A percentile compares a stretch with the other conserved stretches of the same genome.
Conservation (phyloP, 2,797 vertebrate species). For the Syngnathus acus region DNA sequence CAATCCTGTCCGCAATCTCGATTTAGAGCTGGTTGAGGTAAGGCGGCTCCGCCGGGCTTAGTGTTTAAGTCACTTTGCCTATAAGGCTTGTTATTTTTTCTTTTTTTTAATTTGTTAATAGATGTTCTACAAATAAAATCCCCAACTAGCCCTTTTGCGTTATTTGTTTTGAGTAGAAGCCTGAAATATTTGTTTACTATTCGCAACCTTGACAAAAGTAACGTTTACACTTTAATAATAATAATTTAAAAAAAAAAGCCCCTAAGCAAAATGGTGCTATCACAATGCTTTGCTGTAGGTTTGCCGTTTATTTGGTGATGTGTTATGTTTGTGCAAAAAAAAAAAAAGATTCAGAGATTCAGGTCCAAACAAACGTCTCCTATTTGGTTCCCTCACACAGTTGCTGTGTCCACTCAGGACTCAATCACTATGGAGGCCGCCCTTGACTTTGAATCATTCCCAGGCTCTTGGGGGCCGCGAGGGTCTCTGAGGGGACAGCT, state of each 20-base stretch:
- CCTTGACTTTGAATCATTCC: conserved; percentile 68
- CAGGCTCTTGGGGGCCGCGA: conserved; percentile 43
- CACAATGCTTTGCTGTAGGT: no score
- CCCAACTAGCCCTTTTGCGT: neutral
- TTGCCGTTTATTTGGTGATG: no score
- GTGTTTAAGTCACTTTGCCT: neutral
- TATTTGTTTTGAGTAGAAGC: neutral
- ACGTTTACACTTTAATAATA: no score
- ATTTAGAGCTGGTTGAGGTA: neutral
- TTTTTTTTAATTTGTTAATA: no score
- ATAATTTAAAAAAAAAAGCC: no score
- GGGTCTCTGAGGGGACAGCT: conserved; percentile 51
- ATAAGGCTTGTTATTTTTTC: neutral
- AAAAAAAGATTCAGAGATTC: neutral
- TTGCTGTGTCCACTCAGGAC: conserved; percentile 30
- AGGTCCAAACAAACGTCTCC: neutral
- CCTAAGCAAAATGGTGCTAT: no score
- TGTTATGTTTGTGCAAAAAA: neutral
- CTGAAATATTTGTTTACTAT: no score
- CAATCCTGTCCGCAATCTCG: neutral
- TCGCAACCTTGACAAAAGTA: no score
- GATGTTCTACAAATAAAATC: neutral
- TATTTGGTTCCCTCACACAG: conserved; percentile 6
- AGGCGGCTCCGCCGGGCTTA: neutral
- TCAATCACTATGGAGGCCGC: conserved; percentile 18